Conservation (phyloP, 1,140 invertebrate genomes). For the Cyclargus thomasi region DNA sequence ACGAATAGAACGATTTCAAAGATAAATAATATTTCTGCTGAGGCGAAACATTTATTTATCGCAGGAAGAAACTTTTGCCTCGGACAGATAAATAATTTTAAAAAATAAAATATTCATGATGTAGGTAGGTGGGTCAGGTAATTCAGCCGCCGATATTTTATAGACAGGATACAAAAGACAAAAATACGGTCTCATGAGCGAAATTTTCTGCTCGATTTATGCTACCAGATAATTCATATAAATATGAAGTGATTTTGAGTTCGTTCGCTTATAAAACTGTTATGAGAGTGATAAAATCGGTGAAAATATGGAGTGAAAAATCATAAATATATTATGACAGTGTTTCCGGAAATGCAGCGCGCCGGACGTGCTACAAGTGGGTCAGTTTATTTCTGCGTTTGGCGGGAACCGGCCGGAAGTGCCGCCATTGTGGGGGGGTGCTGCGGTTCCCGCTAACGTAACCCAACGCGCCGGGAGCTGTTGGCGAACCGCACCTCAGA, state of each 20-base stretch:
- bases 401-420: slow-evolving; percentile 71
- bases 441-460: slow-evolving; percentile 69
- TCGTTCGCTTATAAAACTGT: slow-evolving; percentile 2
- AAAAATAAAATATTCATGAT: neutral
- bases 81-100: neutral
- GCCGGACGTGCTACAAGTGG: slow-evolving; percentile 69
- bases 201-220: neutral
- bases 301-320: slow-evolving; percentile 43
- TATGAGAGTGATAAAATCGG: slow-evolving; percentile 23
- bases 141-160: slow-evolving; percentile 11
- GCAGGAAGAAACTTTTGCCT: neutral
- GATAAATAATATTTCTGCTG: no score
- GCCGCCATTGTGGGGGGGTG: slow-evolving; percentile 67
- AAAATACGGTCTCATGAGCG: neutral
- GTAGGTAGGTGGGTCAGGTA: neutral
- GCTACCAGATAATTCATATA: neutral
- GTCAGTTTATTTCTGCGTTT: slow-evolving; percentile 73
- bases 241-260: slow-evolving; percentile 6
- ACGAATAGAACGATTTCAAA: no score
- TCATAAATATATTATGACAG: slow-evolving; percentile 69
- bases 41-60: neutral
- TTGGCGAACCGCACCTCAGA: slow-evolving; percentile 30
- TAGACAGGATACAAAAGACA: slow-evolving; percentile 12
- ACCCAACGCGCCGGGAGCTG: slow-evolving; percentile 45
- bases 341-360: slow-evolving; percentile 67